phyloP scores from a whole-genome alignment of 2,113 vertebrate genomes.

The Cyprinodon brontotheroides region DNA sequence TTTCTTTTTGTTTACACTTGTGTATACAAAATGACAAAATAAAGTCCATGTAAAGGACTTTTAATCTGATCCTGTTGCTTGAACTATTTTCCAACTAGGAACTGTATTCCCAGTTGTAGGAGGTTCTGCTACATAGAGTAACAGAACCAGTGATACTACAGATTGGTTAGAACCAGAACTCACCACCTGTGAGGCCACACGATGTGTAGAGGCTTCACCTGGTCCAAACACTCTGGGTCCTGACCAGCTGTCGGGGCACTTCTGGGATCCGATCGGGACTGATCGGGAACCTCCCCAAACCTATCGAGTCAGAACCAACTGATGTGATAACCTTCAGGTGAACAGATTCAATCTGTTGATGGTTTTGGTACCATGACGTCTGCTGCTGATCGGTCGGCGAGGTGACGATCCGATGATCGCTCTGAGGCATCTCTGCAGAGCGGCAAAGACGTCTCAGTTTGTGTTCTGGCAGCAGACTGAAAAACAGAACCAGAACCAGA shows the following conservation, averaged over 20 bases:
- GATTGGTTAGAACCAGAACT: slow-evolving; percentile 60
- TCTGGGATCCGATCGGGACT: background rate
- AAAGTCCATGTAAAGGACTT: too few relatives aligned
- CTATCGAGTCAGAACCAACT: background rate
- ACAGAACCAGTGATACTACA: background rate
- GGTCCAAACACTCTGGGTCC: slow-evolving; percentile 17
- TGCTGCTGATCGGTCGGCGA: background rate
- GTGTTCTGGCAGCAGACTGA: slow-evolving; percentile 85
- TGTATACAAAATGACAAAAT: too few relatives aligned
- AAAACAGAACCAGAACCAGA: background rate
- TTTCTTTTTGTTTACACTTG: too few relatives aligned
- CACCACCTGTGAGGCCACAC: slow-evolving; percentile 96
- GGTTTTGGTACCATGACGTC: too few relatives aligned
- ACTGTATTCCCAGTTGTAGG: too few relatives aligned
- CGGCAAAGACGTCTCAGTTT: slow-evolving; percentile 68
- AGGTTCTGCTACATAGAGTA: background rate
- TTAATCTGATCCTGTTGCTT: background rate
- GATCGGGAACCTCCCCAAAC: slow-evolving; percentile 41
- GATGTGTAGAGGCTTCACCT: slow-evolving; percentile 84
- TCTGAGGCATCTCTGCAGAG: slow-evolving; percentile 25
- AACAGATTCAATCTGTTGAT: background rate
- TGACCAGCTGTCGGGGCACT: background rate
- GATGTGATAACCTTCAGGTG: background rate
- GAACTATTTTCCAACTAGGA: background rate
- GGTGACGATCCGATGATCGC: slow-evolving; percentile 6